Base-by-base conservation (phyloP, 2,888 invertebrate species). In the Aleiodes testaceus region DNA sequence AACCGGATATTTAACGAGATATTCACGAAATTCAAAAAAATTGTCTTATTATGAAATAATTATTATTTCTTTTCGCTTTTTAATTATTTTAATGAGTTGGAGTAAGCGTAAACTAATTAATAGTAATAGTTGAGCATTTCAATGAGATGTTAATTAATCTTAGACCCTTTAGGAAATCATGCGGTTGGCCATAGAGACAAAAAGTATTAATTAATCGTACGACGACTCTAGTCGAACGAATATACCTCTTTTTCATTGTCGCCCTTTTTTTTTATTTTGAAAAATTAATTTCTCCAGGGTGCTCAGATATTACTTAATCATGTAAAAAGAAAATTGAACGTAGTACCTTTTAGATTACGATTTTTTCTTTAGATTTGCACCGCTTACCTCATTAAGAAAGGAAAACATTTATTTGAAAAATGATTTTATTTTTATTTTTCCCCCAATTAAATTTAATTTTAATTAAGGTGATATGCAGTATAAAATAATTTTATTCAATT, bases 201-300 rank as follows among this genome's bases (percentile, higher is more conserved):
- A 73, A 80, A 83, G 80, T 84, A 83, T 82, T 81, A 81, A 79
- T 72, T 80, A 72, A 78, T 81, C 82, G 82, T 85, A 82, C 82
- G 83, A 85, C 85, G 85, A 79, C 83, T 86, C 86, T 86, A 86
- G 85, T 86, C 86, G 83, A 84, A 81, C 81, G 79, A 79, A 84
- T 82, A 85, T 87, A 86, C 85, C 85, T 86, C 84, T 81, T 59
- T n/a, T 59, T 80, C 78, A 80, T 75, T 73, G 72, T 78, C 71
- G 59, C 74, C 75, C 76, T 75, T 50, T 72, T 68, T 66, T 49
- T 72, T n/a, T n/a, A n/a, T n/a, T 36, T 36, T 36, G 18, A 45
- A 61, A 66, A 18, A 52, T 36, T 36, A 16, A 55, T 63, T 71
- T 71, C 18, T 52, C 61, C 66, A 52, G 72, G 74, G 73, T 53